phyloP scores from a whole-genome alignment of 2,888 invertebrate species.

The Hemistola chrysoprasaria region DNA sequence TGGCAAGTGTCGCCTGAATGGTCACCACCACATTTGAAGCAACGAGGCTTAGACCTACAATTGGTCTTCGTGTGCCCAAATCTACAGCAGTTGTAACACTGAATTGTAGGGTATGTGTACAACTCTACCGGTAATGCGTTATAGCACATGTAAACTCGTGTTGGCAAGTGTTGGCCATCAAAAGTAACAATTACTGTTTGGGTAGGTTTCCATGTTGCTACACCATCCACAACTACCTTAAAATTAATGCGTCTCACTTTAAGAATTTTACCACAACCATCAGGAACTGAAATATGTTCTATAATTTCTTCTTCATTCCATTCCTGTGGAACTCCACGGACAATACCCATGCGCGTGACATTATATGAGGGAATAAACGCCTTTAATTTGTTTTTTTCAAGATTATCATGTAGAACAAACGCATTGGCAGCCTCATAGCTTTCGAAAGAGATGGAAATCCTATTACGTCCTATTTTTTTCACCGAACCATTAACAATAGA shows the following conservation, averaged over 20 bases:
- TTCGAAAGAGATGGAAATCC: not conserved
- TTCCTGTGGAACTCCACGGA: constrained; percentile 1
- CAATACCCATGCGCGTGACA: not conserved
- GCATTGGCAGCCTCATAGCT: not conserved
- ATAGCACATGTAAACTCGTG: constrained; percentile 1
- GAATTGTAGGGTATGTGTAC: not conserved
- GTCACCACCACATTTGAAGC: no score
- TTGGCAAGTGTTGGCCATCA: constrained; percentile 1
- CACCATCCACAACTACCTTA: constrained; percentile 1
- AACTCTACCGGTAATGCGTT: constrained; percentile 4
- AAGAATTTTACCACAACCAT: constrained; percentile 2
- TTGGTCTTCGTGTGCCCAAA: no score
- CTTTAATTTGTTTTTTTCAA: not conserved
- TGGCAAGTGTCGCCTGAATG: no score
- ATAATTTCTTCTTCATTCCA: constrained; percentile 3
- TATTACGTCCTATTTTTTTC: not conserved
- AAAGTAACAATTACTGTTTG: constrained; percentile 4
- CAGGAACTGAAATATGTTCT: not conserved
- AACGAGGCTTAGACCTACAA: no score
- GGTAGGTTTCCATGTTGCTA: constrained; percentile 2
- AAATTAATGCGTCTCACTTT: constrained; percentile 7
- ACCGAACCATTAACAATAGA: constrained; percentile 1
- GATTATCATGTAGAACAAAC: not conserved
- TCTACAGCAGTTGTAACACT: no score
- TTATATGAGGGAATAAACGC: not conserved